These are phyloP conservation scores for Xiphophorus couchianus DNA, from an alignment of 2,113 vertebrate species.

Conservation along the genomic window DNA sequence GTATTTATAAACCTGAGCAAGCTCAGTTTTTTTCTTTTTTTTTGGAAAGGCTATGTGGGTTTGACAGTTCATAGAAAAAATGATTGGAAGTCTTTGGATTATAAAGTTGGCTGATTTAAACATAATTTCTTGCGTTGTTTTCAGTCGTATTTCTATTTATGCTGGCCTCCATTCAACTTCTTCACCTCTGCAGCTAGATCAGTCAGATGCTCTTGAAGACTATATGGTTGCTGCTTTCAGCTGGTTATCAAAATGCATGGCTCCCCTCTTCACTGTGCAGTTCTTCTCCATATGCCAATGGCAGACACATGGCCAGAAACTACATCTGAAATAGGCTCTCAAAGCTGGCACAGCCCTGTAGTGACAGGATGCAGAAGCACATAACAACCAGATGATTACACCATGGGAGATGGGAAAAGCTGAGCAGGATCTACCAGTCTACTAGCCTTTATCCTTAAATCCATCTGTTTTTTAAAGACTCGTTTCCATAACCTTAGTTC, in stretches of 20 bases:
- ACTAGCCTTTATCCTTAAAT: conserved; percentile 43
- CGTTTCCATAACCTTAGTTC: conserved; percentile 21
- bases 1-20: no score
- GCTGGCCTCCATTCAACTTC: not conserved
- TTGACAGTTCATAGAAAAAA: no score
- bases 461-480: conserved; percentile 44
- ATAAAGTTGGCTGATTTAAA: no score
- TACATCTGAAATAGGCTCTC: conserved; percentile 28
- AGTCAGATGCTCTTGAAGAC: not conserved
- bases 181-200: not conserved
- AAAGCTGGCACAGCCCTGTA: conserved; percentile 49
- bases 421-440: conserved; percentile 39
- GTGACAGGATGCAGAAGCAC: conserved; percentile 52
- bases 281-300: conserved; percentile 28
- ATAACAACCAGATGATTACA: conserved; percentile 65
- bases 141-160: not conserved
- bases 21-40: no score
- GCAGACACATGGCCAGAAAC: conserved; percentile 37
- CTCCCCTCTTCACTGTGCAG: conserved; percentile 15
- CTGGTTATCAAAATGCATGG: conserved; percentile 5
- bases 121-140: no score
- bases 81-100: no score
- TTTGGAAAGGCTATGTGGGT: no score
- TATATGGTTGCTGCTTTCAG: not conserved
- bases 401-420: conserved; percentile 45